Evolutionary conservation across 2,797 vertebrate species (phyloP), one percentile per base, ranked within the genome.

Genomic region (Ceyx erithaca): DNA sequence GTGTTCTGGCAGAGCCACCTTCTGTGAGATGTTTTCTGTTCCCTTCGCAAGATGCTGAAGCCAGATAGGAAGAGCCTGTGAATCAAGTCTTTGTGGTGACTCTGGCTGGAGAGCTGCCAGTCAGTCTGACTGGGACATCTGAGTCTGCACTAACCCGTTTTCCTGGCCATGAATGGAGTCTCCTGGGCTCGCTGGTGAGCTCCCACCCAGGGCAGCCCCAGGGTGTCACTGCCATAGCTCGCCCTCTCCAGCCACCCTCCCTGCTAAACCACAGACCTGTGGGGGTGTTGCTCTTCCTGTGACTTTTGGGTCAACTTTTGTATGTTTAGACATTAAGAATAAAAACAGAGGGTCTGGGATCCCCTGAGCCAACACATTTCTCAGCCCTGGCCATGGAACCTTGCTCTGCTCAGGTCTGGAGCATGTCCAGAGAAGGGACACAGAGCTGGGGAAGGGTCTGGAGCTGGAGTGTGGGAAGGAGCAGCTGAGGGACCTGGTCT

Each of bases 1-100:
- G 6, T 77, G 49, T 94, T 92, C 96, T 87, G 92, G 96, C 94
- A 96, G 91, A 90, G 35, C 67, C 40, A 46, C 93, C 73, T 87
- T 81, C 89, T 95, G 87, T 93, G 94, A 93, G 91, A 96, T 96
- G 92, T 93, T 96, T 96, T 96, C 90, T 94, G 85, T 96, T 96
- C 85, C 91, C 92, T 90, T 16, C 51, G 58, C 69, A 55, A 93
- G 92, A 87, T 87, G 77, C 80, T 58, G 87, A 78, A 94, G 93
- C 90, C 93, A 94, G 88, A 94, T 90, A 94, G 85, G 85, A 97
- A 94, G 69, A 89, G 80, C 61, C 49, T 40, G 55, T 97, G 92
- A 97, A 97, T 96, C 1, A 59, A 35, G 81, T n/a, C 85, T 97
- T 97, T 97, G 96, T 97, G 86, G 71, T 80, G 85, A 55, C 85